Evolutionary conservation across 2,888 invertebrate genomes (phyloP).

Genomic region (Pristionchus maxplancki): DNA sequence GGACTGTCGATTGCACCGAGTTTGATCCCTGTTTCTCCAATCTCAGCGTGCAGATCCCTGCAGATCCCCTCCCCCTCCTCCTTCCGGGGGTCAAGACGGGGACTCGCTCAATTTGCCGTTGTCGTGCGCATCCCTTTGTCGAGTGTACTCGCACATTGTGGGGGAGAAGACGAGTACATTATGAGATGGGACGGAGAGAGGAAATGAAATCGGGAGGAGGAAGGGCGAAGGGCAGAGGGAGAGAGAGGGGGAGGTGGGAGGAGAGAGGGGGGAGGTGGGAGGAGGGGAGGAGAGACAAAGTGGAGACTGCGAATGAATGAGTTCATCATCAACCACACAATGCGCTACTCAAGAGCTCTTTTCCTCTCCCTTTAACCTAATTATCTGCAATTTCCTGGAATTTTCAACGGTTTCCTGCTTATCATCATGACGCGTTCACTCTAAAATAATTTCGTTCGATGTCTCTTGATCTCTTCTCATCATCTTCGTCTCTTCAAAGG

Average conservation of each 20-base stretch:
- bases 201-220: conserved; percentile 39
- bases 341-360: not conserved
- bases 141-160: not conserved
- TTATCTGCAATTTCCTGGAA: not conserved
- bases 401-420: not conserved
- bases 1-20: no score
- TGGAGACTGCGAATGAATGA: not conserved
- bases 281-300: conserved; percentile 1
- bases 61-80: not conserved
- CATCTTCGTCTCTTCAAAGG: not conserved
- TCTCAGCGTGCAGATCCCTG: not conserved
- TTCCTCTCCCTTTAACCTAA: not conserved
- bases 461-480: not conserved
- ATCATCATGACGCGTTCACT: no score
- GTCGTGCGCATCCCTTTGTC: conserved; percentile 28
- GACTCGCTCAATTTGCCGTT: not conserved
- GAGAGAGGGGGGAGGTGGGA: not conserved
- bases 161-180: not conserved
- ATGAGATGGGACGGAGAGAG: conserved; percentile 8
- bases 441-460: not conserved
- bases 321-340: not conserved
- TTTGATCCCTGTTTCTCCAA: no score
- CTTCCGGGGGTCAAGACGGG: not conserved
- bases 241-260: not conserved
- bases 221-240: not conserved